Evolutionary conservation across 2,113 vertebrate genomes (phyloP), one percentile per base, ranked within the genome.

Genomic region (Ictalurus furcatus): DNA sequence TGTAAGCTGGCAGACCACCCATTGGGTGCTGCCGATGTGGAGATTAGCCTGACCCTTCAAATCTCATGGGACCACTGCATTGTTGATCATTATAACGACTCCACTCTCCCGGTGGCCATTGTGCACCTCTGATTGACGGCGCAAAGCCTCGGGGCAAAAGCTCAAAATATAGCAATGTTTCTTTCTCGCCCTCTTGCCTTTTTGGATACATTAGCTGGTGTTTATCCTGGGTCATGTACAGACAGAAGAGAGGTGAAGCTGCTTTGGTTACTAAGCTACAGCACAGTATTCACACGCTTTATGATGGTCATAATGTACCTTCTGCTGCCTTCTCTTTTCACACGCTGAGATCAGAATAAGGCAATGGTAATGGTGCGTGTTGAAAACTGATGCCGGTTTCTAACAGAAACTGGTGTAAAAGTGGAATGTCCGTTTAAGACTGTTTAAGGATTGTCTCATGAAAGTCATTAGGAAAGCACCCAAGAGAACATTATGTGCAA

Each of bases 21-120:
- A 96, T 94, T 84, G 90, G 94, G 92, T 92, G 86, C 90, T 92
- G 85, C 90, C 52, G 90, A 92, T 94, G 91, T 93, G 91, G 92
- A 92, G 94, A 95, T 95, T 94, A 95, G 91, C 87, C 91, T 91
- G 91, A 92, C 92, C 92, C 92, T 91, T 89, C 91, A 90, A 89
- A 87, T 91, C 91, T 88, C 81, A 74, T 76, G 88, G 85, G 92
- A 92, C 93, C 91, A 88, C 90, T 92, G 92, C 93, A 94, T 94
- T 95, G 94, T 94, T 94, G 93, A 93, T 94, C 90, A 74, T 89
- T 89, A 92, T 94, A 94, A 94, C 93, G 94, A 93, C 93, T 92
- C 90, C 86, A 56, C 92, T 89, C 91, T 93, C 92, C 92, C 86
- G 87, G 74, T 61, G 87, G 90, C 92, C 89, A 93, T 94, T 94